A percentile compares a stretch with the other conserved stretches of the same genome.
Evolutionary conservation across 2,797 vertebrate species (phyloP).

Genomic region (Pseudochirops corinnae): DNA sequence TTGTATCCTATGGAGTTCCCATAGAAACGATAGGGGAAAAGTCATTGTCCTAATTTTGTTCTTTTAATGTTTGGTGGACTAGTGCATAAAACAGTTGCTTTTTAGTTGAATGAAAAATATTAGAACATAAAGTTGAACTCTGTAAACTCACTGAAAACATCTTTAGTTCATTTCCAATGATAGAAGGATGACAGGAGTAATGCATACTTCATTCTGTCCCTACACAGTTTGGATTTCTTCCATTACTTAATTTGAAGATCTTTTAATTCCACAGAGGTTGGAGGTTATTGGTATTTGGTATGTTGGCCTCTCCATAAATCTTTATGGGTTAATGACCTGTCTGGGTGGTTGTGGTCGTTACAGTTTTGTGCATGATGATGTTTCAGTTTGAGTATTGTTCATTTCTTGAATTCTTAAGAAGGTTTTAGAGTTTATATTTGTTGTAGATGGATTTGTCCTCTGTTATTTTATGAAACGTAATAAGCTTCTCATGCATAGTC

Average conservation of each 20-base stretch:
- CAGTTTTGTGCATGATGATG: neutral
- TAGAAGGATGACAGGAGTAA: neutral
- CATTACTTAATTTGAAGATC: neutral
- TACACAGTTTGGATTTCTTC: neutral
- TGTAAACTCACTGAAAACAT: neutral
- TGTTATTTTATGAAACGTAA: neutral
- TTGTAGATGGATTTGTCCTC: neutral
- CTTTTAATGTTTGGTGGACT: neutral
- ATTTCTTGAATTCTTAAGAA: neutral
- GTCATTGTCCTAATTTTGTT: neutral
- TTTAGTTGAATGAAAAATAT: neutral
- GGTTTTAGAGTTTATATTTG: neutral
- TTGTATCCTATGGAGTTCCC: neutral
- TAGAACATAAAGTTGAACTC: neutral
- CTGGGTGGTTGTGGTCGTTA: neutral
- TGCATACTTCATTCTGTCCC: neutral
- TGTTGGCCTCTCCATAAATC: neutral
- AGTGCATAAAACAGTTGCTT: neutral
- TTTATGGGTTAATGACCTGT: neutral
- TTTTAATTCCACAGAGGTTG: neutral
- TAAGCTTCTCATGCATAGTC: neutral
- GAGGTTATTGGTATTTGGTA: neutral
- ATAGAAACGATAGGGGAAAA: neutral
- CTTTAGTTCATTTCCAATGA: neutral
- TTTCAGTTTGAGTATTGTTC: neutral